These are phyloP conservation scores for Ernsta delagoae DNA, from an alignment of 2,888 invertebrate species.

Conservation along the genomic window DNA sequence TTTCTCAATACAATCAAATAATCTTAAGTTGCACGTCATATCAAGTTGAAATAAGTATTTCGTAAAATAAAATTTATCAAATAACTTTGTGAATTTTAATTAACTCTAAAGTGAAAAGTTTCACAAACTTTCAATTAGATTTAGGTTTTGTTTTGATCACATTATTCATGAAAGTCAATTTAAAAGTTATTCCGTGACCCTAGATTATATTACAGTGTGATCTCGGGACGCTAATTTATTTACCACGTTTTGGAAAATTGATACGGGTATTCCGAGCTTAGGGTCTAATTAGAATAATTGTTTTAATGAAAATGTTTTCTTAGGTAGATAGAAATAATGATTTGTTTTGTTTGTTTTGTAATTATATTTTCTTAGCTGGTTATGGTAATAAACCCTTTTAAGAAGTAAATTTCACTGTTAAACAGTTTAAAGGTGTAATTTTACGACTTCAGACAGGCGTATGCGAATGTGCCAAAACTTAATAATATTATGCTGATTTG, in stretches of 20 bases:
- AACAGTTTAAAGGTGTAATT: no score
- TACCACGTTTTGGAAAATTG: constrained; percentile 15
- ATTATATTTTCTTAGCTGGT: no score
- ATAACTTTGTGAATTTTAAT: constrained; percentile 16
- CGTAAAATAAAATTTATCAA: constrained; percentile 12
- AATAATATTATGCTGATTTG: no score
- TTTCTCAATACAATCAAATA: neutral
- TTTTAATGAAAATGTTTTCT: constrained; percentile 4
- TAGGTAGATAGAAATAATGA: neutral
- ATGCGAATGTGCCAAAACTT: no score
- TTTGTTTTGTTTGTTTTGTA: neutral
- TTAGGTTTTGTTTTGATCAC: constrained; percentile 23
- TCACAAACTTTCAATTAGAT: constrained; percentile 18
- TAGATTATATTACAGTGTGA: constrained; percentile 20
- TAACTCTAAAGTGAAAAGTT: constrained; percentile 14
- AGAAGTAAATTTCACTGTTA: no score
- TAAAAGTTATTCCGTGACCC: constrained; percentile 22
- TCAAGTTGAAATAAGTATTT: neutral
- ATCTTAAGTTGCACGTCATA: neutral
- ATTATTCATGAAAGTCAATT: constrained; percentile 32
- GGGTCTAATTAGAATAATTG: constrained; percentile 30
- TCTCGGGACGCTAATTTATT: constrained; percentile 18
- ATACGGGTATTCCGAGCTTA: constrained; percentile 6
- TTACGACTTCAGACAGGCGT: no score
- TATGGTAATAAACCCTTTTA: no score